Conservation (phyloP, 2,888 invertebrate species). For the Drosophila hamatofila region DNA sequence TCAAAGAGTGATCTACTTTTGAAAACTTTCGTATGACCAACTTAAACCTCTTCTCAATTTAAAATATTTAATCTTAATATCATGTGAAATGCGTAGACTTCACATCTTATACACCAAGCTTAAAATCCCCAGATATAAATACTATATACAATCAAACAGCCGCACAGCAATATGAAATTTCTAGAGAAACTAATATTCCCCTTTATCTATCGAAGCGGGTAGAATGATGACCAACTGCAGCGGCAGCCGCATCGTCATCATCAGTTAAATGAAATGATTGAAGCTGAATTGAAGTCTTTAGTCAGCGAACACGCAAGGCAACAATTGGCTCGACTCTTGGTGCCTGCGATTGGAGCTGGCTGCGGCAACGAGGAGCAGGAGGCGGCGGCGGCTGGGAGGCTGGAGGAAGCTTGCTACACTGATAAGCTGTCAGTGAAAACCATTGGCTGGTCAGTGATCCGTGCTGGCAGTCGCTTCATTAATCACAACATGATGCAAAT, state of each 20-base stretch:
- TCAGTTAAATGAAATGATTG: conserved; percentile 81
- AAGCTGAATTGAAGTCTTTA: conserved; percentile 80
- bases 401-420: conserved; percentile 25
- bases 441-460: conserved; percentile 59
- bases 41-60: too few species aligned
- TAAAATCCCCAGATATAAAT: too few species aligned
- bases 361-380: neutral
- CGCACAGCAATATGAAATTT: neutral
- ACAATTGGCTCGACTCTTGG: conserved; percentile 63
- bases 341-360: neutral
- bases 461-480: conserved; percentile 69
- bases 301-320: conserved; percentile 79
- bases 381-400: neutral
- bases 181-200: neutral
- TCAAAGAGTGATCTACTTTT: too few species aligned
- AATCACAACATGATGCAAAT: conserved; percentile 78
- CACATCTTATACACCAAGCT: too few species aligned
- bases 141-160: too few species aligned
- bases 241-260: conserved; percentile 70
- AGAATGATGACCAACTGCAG: conserved; percentile 62
- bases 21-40: too few species aligned
- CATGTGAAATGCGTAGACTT: too few species aligned
- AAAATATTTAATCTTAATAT: too few species aligned
- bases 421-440: conserved; percentile 73
- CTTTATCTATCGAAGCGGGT: conserved; percentile 7